A percentile compares a stretch with the other conserved stretches of the same genome.
These are phyloP conservation scores for Acleris cristana DNA, from an alignment of 2,888 invertebrate genomes.

Conservation along the genomic window DNA sequence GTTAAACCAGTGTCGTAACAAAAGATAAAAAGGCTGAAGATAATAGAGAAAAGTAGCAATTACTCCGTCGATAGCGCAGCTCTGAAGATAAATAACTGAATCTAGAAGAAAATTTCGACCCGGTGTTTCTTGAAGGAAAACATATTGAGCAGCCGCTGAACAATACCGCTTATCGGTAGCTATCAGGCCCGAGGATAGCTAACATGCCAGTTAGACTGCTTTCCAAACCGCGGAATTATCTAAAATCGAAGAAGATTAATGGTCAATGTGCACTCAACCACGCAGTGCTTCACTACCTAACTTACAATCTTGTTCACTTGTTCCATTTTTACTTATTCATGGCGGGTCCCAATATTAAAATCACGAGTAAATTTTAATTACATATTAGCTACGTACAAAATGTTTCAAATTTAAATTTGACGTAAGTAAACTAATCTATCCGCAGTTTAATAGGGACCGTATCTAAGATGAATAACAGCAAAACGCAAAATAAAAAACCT, in stretches of 20 bases:
- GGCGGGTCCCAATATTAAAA: too few relatives aligned
- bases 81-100: too few relatives aligned
- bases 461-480: too few relatives aligned
- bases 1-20: too few relatives aligned
- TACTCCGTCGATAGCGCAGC: too few relatives aligned
- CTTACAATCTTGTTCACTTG: background rate
- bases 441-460: too few relatives aligned
- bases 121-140: slow-evolving; percentile 36
- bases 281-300: slow-evolving; percentile 33
- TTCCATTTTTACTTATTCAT: background rate
- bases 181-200: slow-evolving; percentile 47
- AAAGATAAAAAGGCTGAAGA: too few relatives aligned
- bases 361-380: too few relatives aligned
- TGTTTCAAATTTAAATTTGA: too few relatives aligned
- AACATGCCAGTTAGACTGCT: slow-evolving; percentile 54
- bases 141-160: slow-evolving; percentile 35
- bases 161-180: slow-evolving; percentile 47
- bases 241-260: slow-evolving; percentile 66
- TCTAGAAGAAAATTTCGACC: background rate
- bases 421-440: too few relatives aligned
- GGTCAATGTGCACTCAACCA: slow-evolving; percentile 50
- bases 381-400: too few relatives aligned
- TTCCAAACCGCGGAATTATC: slow-evolving; percentile 59
- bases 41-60: too few relatives aligned
- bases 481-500: background rate